Base-by-base conservation (phyloP, 2,797 vertebrate species). In the Hippocampus kuda region DNA sequence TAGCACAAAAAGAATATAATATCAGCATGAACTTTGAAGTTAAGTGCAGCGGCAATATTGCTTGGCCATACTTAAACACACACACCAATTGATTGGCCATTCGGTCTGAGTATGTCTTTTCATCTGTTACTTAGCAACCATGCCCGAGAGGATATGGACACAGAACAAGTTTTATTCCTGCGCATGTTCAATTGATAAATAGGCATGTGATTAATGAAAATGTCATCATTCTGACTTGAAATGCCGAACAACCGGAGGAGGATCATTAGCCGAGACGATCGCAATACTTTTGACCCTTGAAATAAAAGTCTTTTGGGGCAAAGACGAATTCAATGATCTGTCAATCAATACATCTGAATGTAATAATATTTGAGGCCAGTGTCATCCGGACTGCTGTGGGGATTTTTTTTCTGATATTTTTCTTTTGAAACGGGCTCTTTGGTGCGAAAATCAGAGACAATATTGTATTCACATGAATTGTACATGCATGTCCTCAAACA, bases 51-150 rank as follows among this genome's bases (percentile, higher is more conserved):
- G 75, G 84, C 74, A 82, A 82, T 82, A 72, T 68, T 65, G 72
- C 56, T 66, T 26, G 77, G 69, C 71, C 51, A 53, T 20, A 51
- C 59, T 46, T 41, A 63, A 16, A 62, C 68, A 68, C 51, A 61
- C 65, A 27, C n/a, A 61, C 86, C 82, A 90, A 91, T 91, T 90
- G 90, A 92, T 91, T 87, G 87, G 89, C 89, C 88, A 85, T 89
- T 90, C 86, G 78, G 81, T 90, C 88, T 91, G 87, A 90, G 90
- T 90, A 89, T 89, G 90, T 91, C 89, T 91, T 88, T 89, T 83
- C 83, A 86, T 90, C 89, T 90, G 91, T 91, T 91, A 88, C 90
- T 90, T 89, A 91, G 90, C 90, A 92, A 92, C 91, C 83, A 27
- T 68, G 83, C 83, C 82, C 82, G 79, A 76, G 86, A 87, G 84